phyloP scores from a whole-genome alignment of 2,797 vertebrate species.

The Geotrypetes seraphini region DNA sequence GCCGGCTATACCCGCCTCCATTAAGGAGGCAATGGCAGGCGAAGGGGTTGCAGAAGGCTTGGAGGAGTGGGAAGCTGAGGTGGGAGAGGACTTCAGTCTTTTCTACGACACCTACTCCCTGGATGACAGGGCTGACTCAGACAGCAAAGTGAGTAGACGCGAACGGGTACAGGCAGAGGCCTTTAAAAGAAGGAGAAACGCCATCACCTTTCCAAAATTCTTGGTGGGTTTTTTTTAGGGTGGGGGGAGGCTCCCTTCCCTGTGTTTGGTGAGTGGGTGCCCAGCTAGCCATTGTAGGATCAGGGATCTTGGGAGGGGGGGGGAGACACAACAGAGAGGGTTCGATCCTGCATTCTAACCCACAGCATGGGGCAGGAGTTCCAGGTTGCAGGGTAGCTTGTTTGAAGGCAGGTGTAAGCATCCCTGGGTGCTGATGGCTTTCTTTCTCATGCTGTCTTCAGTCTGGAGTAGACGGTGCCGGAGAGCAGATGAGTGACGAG shows the following conservation, averaged over 20 bases:
- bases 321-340: too few species aligned
- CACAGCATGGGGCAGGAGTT: not conserved
- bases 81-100: slow-evolving; percentile 48
- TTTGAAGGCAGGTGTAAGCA: too few species aligned
- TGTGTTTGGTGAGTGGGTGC: too few species aligned
- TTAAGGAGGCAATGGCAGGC: slow-evolving; percentile 21
- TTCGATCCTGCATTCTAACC: too few species aligned
- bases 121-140: slow-evolving; percentile 58
- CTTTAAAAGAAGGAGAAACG: not conserved
- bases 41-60: slow-evolving; percentile 32
- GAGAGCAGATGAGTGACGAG: slow-evolving; percentile 36
- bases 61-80: slow-evolving; percentile 57
- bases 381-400: not conserved
- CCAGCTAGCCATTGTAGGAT: too few species aligned
- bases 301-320: too few species aligned
- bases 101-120: slow-evolving; percentile 55
- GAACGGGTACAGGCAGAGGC: not conserved
- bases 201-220: not conserved
- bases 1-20: slow-evolving; percentile 13
- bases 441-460: slow-evolving; percentile 10
- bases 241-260: too few species aligned
- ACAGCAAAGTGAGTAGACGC: slow-evolving; percentile 57
- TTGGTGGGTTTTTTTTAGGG: not conserved
- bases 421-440: not conserved
- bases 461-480: slow-evolving; percentile 48